phyloP scores from a whole-genome alignment of 2,888 invertebrate genomes.

The Pterobdella sp. region DNA sequence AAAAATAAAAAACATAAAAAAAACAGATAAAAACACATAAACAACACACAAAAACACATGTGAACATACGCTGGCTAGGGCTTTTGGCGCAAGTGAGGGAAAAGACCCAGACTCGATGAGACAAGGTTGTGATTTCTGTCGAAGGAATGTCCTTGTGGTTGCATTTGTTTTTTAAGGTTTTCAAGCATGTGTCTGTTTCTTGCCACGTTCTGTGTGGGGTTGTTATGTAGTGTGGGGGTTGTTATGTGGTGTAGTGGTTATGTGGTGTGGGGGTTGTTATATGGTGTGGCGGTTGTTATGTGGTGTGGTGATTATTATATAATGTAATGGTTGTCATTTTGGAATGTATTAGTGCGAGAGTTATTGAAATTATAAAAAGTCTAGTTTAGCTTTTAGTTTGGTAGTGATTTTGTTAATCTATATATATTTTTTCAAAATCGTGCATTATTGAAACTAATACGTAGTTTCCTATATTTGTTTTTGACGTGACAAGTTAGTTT shows the following conservation, averaged over 20 bases:
- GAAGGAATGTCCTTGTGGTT: background rate
- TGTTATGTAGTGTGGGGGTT: background rate
- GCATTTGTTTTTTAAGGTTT: background rate
- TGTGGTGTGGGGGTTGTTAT: background rate
- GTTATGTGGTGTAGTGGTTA: background rate
- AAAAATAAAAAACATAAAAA: background rate
- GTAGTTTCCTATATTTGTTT: too few species aligned
- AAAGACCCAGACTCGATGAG: constrained; percentile 6
- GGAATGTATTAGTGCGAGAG: background rate
- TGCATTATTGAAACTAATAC: too few species aligned
- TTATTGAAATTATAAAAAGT: background rate
- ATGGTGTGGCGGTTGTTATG: background rate
- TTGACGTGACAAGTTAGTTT: too few species aligned
- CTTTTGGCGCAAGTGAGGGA: constrained; percentile 14
- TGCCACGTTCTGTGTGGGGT: constrained; percentile 11
- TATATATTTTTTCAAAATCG: too few species aligned
- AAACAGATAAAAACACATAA: background rate
- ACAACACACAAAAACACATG: background rate
- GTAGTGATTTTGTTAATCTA: too few species aligned
- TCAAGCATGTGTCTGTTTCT: background rate
- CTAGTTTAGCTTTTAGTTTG: background rate
- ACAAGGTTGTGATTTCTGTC: background rate
- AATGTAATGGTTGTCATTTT: background rate
- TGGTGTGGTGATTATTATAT: background rate
- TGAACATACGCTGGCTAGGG: background rate